These are phyloP conservation scores for Rhagonycha lutea DNA, from an alignment of 2,888 invertebrate species.

Conservation along the genomic window DNA sequence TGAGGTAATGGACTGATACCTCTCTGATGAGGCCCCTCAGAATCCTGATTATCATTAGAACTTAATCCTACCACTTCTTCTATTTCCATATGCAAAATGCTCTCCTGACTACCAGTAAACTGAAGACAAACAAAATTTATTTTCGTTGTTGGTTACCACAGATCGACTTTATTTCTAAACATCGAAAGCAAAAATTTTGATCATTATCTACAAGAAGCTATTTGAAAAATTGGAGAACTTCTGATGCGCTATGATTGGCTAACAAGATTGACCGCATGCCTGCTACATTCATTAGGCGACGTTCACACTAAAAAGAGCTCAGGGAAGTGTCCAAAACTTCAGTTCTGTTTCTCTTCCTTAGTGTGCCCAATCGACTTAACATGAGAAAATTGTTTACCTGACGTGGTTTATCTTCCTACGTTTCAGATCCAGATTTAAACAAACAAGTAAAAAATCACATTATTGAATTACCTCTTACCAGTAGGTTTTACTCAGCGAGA, in stretches of 20 bases:
- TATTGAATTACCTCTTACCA: not conserved
- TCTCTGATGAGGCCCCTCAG: constrained; percentile 43
- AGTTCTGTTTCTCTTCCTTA: not conserved
- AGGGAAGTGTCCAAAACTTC: not conserved
- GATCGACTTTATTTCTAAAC: not conserved
- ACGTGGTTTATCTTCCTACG: not conserved
- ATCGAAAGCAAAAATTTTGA: not conserved
- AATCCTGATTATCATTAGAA: constrained; percentile 41
- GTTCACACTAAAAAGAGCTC: not conserved
- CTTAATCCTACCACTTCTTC: constrained; percentile 56
- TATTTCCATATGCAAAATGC: constrained; percentile 76
- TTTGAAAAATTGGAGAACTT: not conserved
- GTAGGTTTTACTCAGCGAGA: not conserved
- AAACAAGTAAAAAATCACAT: not conserved
- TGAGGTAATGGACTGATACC: constrained; percentile 54
- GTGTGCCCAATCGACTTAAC: not conserved
- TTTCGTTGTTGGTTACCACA: not conserved
- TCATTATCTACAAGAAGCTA: not conserved
- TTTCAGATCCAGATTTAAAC: not conserved
- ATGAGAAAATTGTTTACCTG: not conserved
- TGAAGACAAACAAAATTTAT: constrained; percentile 47
- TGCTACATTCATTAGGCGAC: not conserved
- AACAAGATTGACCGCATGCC: not conserved
- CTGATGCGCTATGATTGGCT: not conserved
- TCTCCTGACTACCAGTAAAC: constrained; percentile 86